Base-by-base conservation (phyloP, 2,888 invertebrate species). In the Cecidostiba fungosa region DNA sequence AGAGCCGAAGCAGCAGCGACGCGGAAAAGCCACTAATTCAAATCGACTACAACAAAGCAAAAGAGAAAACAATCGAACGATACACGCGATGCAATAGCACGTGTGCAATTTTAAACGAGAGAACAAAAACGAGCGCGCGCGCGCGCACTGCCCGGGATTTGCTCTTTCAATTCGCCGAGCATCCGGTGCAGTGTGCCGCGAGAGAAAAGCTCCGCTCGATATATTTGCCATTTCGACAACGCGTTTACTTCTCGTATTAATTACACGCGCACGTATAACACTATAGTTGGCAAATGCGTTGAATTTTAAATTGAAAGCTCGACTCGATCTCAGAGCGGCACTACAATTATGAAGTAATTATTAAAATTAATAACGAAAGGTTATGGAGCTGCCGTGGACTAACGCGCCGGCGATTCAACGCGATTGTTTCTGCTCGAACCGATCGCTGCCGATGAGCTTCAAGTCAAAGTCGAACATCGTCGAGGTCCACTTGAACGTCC, bases 401-500 rank as follows among this genome's bases (percentile, higher is more conserved):
- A 96, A 96, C 89, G 95, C 95, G 0, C 96, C 96, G 0, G 95
- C 96, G 0, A 95, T 97, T 26, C 96, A 97, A 14, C 95, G 96
- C 78, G 97, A 97, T 92, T 97, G 97, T 91, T 94, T 97, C 85
- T 97, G 97, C 94, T 96, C 97, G 92, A 96, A 93, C 91, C 90
- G 93, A 89, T 92, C 94, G 85, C 92, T 96, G 85, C 96, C 96
- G 19, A 97, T 97, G 91, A 96, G 96, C 88, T 96, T 97, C 92
- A 96, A 96, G 59, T 97, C 97, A 14, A 95, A 96, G 19, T 95
- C 97, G 79, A 95, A 96, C 88, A 95, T 97, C 54, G 96, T 97
- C 19, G 97, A 98, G 92, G 94, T 98, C 59, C 96, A 96, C 90
- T 98, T 98, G 91, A 96, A 96, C 88, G 96, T 98, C 23, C 95